Evolutionary conservation across 1,140 invertebrate species (phyloP), one percentile per base, ranked within the genome.

Genomic region (Thaumatotibia leucotreta): DNA sequence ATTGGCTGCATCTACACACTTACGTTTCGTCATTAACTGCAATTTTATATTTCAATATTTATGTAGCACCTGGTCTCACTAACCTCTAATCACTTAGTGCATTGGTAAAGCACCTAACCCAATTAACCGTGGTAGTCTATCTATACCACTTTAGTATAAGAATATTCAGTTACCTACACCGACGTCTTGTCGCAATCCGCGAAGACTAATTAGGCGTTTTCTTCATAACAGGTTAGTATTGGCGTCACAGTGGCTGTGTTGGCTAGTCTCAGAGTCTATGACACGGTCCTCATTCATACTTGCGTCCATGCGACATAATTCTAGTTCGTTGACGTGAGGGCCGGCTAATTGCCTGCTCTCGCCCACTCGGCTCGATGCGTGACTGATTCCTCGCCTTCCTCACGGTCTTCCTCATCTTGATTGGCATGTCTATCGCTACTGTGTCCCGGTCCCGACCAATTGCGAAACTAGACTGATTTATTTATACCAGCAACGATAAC

Each of bases 271-370:
- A 33, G 58, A 68, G 72, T 71, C 63, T 72, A 58, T 64, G 29
- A 50, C 66, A 67, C 64, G 68, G 64, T 68, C 63, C 58, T 76
- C 79, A 83, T 83, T 81, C 82, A 84, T 77, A 72, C 66, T 69
- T 68, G 68, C 70, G 52, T 70, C 61, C 64, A 63, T 67, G 66
- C 62, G 73, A 80, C 75, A 79, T 79, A 75, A 75, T 82, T 78
- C 79, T 80, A 80, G 77, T 80, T 78, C 70, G 73, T 75, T 84
- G 84, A 82, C 83, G 82, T 80, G 76, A 68, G 63, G 64, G 67
- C 65, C 66, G 49, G 65, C 80, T 87, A 89, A 87, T 87, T 85
- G 76, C 79, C 67, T 77, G 69, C 73, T 80, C 73, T 80, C 83
- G 82, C 83, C 83, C 79, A 87, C 83, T 76, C 68, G 33, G 39